Evolutionary conservation across 2,888 invertebrate genomes (phyloP).

Genomic region (Drosophila phalerata): DNA sequence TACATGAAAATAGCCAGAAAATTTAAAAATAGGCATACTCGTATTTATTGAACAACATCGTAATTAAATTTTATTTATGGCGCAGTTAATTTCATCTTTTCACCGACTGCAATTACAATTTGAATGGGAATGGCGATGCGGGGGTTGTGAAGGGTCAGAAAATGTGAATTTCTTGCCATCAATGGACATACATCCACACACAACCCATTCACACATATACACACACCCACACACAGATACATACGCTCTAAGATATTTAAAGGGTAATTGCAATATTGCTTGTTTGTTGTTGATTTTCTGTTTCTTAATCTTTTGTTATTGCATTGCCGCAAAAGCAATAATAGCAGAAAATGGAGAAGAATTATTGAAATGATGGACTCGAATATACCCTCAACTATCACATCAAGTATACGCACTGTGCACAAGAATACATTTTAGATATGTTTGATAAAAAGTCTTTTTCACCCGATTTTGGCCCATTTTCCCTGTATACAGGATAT

Average conservation of each 20-base stretch:
- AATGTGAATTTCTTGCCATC: constrained; percentile 10
- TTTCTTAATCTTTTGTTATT: constrained; percentile 15
- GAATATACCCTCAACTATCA: not conserved
- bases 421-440: not conserved
- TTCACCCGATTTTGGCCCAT: not conserved
- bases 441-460: not conserved
- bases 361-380: not conserved
- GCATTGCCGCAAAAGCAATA: constrained; percentile 7
- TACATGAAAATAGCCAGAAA: constrained; percentile 11
- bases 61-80: constrained; percentile 78
- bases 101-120: constrained; percentile 53
- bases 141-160: not conserved
- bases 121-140: not conserved
- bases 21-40: constrained; percentile 32
- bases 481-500: constrained; percentile 1
- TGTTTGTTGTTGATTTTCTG: constrained; percentile 8
- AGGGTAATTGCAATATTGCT: constrained; percentile 21
- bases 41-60: constrained; percentile 44
- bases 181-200: constrained; percentile 9
- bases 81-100: constrained; percentile 46
- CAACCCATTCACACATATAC: constrained; percentile 1
- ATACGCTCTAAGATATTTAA: constrained; percentile 4
- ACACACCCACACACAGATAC: constrained; percentile 2
- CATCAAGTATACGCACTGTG: not conserved
- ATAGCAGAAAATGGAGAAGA: not conserved